Conservation (phyloP, 2,888 invertebrate genomes). For the Lasioglossum vierecki region DNA sequence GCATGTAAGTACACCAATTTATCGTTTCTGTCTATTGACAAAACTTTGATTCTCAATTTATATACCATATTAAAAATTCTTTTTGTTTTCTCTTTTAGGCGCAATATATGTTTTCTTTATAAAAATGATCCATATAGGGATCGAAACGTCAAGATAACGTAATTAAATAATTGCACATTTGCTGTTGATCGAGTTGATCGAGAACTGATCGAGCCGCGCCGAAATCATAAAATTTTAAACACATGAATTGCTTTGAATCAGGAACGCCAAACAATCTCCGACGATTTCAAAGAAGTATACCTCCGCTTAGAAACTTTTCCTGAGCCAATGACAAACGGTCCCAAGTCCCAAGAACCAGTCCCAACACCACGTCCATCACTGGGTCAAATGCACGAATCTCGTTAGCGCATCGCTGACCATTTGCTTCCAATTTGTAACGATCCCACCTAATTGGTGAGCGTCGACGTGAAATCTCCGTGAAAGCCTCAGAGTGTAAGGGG, state of each 20-base stretch:
- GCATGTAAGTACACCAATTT: too few species aligned
- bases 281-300: not conserved
- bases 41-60: too few species aligned
- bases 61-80: too few species aligned
- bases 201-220: too few species aligned
- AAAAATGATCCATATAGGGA: too few species aligned
- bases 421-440: conserved; percentile 41
- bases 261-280: not conserved
- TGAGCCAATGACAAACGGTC: not conserved
- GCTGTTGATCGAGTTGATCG: too few species aligned
- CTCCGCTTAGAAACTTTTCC: not conserved
- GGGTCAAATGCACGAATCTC: conserved; percentile 2
- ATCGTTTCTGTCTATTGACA: too few species aligned
- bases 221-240: too few species aligned
- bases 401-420: conserved; percentile 11
- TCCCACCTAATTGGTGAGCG: conserved; percentile 43
- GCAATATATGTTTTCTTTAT: too few species aligned
- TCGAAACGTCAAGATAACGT: too few species aligned
- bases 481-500: not conserved
- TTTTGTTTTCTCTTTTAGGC: too few species aligned
- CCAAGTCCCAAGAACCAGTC: not conserved
- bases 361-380: not conserved
- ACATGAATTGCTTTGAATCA: not conserved
- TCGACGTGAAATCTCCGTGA: conserved; percentile 46
- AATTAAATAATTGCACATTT: too few species aligned